Evolutionary conservation across 2,888 invertebrate genomes (phyloP).

Genomic region (Habrosyne pyritoides): DNA sequence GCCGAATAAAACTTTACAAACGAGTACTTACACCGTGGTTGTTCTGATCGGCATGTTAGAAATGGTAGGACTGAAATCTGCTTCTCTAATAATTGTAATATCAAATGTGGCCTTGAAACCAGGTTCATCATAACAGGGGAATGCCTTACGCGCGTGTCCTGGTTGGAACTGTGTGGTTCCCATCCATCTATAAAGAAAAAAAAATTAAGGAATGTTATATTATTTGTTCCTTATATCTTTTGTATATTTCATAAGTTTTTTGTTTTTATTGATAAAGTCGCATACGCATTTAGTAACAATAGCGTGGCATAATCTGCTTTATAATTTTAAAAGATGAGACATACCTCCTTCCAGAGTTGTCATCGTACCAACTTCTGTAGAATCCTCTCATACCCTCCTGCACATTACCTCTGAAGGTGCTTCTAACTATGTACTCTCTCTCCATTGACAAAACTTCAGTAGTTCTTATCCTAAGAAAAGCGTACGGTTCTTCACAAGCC

Average conservation of each 20-base stretch:
- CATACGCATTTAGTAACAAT: too few relatives aligned
- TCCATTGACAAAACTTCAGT: conserved; percentile 26
- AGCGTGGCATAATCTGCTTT: too few relatives aligned
- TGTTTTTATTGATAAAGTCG: background rate
- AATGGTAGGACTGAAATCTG: conserved; percentile 74
- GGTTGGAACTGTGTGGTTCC: conserved; percentile 92
- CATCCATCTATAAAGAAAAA: conserved; percentile 85
- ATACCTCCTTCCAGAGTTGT: conserved; percentile 80
- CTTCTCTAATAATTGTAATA: conserved; percentile 85
- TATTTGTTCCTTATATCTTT: background rate
- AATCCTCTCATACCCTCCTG: conserved; percentile 90
- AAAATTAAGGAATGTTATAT: conserved; percentile 5
- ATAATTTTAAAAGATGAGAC: background rate
- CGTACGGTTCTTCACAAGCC: conserved; percentile 50
- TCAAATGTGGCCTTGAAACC: conserved; percentile 90
- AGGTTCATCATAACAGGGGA: conserved; percentile 95
- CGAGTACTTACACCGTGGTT: conserved; percentile 41
- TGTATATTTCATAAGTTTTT: conserved; percentile 3
- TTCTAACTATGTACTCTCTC: conserved; percentile 83
- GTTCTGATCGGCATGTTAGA: conserved; percentile 87
- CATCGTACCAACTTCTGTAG: conserved; percentile 90
- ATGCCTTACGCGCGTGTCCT: conserved; percentile 90
- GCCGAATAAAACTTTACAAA: background rate
- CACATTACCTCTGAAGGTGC: conserved; percentile 87
- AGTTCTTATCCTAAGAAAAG: conserved; percentile 57